Conservation (phyloP, 2,113 vertebrate genomes). For the Salminus brasiliensis region DNA sequence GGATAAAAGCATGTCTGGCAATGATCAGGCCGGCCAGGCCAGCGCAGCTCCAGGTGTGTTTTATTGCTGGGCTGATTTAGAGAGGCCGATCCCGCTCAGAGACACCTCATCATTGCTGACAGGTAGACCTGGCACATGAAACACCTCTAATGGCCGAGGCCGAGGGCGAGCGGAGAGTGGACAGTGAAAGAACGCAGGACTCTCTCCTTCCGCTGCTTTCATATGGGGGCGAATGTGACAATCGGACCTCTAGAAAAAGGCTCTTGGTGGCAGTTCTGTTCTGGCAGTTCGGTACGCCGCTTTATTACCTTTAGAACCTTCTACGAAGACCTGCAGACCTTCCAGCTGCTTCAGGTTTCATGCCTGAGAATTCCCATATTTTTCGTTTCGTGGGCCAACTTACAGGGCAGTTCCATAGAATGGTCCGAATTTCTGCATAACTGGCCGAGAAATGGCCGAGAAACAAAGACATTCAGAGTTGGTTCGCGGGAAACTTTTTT, state of each 20-base stretch:
- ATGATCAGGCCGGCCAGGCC: conserved; percentile 41
- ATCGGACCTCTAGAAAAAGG: neutral
- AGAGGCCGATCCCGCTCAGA: conserved; percentile 58
- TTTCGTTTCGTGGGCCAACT: too few species aligned
- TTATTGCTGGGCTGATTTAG: conserved; percentile 77
- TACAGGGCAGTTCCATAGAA: too few species aligned
- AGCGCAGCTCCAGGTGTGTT: conserved; percentile 71
- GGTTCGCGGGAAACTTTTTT: too few species aligned
- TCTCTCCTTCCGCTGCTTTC: conserved; percentile 35
- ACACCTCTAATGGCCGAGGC: conserved; percentile 69
- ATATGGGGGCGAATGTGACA: neutral
- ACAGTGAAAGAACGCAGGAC: conserved; percentile 57
- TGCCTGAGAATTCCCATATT: too few species aligned
- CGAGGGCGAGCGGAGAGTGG: conserved; percentile 63
- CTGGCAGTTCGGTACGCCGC: neutral
- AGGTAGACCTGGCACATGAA: conserved; percentile 72
- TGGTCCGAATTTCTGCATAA: too few species aligned
- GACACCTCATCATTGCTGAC: conserved; percentile 71
- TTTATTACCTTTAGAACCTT: neutral
- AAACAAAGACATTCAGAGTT: too few species aligned
- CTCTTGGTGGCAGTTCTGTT: neutral
- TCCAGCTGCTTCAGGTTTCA: neutral
- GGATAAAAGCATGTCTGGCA: conserved; percentile 52
- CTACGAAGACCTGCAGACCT: neutral
- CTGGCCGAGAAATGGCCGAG: too few species aligned